A percentile compares a stretch with the other conserved stretches of the same genome.
phyloP scores from a whole-genome alignment of 2,113 vertebrate genomes.

The Phylloscopus whistleri region DNA sequence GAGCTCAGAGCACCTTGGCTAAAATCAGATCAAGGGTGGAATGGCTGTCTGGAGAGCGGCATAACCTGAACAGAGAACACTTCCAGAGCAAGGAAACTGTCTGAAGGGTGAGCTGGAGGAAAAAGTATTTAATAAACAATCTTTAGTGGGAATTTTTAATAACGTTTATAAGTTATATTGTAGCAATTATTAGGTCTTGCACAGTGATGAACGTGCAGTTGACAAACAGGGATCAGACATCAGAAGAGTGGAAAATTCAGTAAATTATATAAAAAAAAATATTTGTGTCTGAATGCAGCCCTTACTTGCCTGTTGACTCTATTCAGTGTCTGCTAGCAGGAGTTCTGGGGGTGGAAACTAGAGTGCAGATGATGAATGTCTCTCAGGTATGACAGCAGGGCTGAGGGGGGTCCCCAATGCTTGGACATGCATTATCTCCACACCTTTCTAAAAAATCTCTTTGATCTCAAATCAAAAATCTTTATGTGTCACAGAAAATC shows the following conservation, averaged over 20 bases:
- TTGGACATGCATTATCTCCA: not conserved
- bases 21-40: not conserved
- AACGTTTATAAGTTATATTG: not conserved
- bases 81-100: not conserved
- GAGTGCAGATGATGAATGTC: not conserved
- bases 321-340: not conserved
- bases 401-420: not conserved
- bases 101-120: not conserved
- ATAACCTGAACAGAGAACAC: not conserved
- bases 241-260: not conserved
- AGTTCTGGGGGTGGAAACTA: not conserved
- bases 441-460: not conserved
- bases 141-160: not conserved
- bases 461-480: not conserved
- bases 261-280: not conserved
- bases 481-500: not conserved
- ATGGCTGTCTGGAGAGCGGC: not conserved
- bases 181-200: not conserved
- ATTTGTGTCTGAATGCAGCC: not conserved
- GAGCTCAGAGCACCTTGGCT: not conserved
- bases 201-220: not conserved
- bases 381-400: not conserved
- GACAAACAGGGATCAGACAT: not conserved
- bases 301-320: not conserved
- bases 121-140: not conserved